Conservation (phyloP, 2,113 vertebrate genomes). For the Trogon surrucura region DNA sequence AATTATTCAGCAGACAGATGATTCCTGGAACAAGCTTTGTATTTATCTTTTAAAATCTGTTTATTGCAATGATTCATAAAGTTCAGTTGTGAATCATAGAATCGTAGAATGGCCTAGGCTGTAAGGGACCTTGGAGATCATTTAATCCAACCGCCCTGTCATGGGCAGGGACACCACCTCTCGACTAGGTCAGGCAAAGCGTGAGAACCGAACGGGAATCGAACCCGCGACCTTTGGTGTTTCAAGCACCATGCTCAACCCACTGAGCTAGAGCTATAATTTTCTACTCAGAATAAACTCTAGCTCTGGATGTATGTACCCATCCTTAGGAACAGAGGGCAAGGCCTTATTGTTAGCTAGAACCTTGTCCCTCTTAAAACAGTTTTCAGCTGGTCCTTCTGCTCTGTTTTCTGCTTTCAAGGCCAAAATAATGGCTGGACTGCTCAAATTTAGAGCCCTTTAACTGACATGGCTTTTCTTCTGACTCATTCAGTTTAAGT, state of each 20-base stretch:
- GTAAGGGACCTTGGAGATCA: too few relatives aligned
- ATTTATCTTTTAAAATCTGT: neutral
- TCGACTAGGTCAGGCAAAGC: too few relatives aligned
- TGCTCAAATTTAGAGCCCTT: neutral
- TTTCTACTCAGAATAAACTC: neutral
- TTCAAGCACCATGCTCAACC: too few relatives aligned
- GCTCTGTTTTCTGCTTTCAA: neutral
- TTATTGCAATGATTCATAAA: neutral
- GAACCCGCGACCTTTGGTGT: too few relatives aligned
- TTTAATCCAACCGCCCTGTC: too few relatives aligned
- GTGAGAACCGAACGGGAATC: too few relatives aligned
- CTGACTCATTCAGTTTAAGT: too few relatives aligned
- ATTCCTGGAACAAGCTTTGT: constrained; percentile 12
- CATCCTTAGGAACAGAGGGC: neutral
- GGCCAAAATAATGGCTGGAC: neutral
- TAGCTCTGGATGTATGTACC: neutral
- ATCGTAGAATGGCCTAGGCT: too few relatives aligned
- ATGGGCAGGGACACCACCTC: too few relatives aligned
- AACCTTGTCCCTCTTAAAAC: neutral
- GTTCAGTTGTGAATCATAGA: neutral
- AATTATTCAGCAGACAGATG: constrained; percentile 39
- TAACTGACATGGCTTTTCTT: neutral
- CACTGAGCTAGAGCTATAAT: neutral
- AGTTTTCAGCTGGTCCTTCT: neutral
- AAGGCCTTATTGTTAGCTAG: neutral